These are phyloP conservation scores for Microchrysa polita DNA, from an alignment of 2,888 invertebrate species.

Conservation along the genomic window DNA sequence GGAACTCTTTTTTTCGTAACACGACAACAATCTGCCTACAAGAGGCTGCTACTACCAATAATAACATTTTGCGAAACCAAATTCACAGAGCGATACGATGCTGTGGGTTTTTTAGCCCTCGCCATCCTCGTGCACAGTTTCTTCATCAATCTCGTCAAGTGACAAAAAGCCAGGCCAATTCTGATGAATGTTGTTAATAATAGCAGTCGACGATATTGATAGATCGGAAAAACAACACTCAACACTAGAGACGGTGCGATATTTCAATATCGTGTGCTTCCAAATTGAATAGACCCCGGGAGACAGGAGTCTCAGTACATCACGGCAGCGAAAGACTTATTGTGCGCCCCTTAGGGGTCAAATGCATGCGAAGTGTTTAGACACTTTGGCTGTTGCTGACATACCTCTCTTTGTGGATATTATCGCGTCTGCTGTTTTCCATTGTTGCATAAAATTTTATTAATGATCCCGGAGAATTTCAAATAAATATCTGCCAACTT, in stretches of 20 bases:
- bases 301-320: not conserved
- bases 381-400: slow-evolving; percentile 26
- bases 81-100: slow-evolving; percentile 1
- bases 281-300: slow-evolving; percentile 16
- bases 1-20: slow-evolving; percentile 5
- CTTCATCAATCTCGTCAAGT: slow-evolving; percentile 28
- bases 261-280: no score
- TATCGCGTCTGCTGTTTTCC: slow-evolving; percentile 32
- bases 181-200: slow-evolving; percentile 16
- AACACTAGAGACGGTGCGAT: not conserved
- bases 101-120: not conserved
- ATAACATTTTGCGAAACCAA: slow-evolving; percentile 7
- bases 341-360: slow-evolving; percentile 8
- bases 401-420: slow-evolving; percentile 27
- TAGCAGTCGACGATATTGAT: not conserved
- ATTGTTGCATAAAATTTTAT: slow-evolving; percentile 39
- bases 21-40: not conserved
- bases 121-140: slow-evolving; percentile 13
- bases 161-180: slow-evolving; percentile 14
- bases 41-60: slow-evolving; percentile 15
- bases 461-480: slow-evolving; percentile 21
- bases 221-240: slow-evolving; percentile 23
- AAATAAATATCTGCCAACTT: slow-evolving; percentile 22
- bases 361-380: slow-evolving; percentile 17
- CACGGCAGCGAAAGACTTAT: not conserved